Evolutionary conservation across 1,140 invertebrate genomes (phyloP).

Genomic region (Homalodisca vitripennis): DNA sequence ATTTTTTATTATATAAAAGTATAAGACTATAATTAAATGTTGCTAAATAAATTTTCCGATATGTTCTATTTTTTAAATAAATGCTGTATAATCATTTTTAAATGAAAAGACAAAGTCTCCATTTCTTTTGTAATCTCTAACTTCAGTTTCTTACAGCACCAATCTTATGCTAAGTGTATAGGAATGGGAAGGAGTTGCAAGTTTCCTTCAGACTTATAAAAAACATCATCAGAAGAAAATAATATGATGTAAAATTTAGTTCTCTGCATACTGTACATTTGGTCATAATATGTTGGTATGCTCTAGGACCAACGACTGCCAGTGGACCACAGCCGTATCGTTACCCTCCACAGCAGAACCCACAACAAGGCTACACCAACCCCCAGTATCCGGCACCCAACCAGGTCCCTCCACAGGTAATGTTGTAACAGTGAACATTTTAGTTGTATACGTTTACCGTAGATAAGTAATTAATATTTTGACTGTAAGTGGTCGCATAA

Average conservation of each 20-base stretch:
- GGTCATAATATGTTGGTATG: too few relatives aligned
- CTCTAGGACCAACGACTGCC: conserved; percentile 31
- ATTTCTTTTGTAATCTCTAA: too few relatives aligned
- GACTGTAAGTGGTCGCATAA: too few relatives aligned
- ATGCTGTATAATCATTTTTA: too few relatives aligned
- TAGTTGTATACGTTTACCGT: too few relatives aligned
- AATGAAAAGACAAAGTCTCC: too few relatives aligned
- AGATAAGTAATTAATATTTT: too few relatives aligned
- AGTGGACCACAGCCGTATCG: conserved; percentile 36
- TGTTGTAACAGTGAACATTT: too few relatives aligned
- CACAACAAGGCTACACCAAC: conserved; percentile 35
- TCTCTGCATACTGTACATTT: background rate
- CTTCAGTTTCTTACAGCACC: background rate
- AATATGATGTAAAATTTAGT: background rate
- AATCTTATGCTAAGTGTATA: background rate
- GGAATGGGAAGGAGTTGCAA: background rate
- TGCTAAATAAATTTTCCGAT: too few relatives aligned
- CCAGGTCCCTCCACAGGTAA: conserved; percentile 33
- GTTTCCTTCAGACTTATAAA: background rate
- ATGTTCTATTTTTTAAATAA: too few relatives aligned
- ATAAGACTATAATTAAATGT: too few relatives aligned
- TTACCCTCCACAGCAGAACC: conserved; percentile 32
- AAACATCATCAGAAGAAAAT: background rate
- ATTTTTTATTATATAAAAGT: too few relatives aligned
- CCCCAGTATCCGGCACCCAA: conserved; percentile 33